Evolutionary conservation across 2,113 vertebrate species (phyloP), one percentile per base, ranked within the genome.

Genomic region (mouse (Mus musculus)): DNA sequence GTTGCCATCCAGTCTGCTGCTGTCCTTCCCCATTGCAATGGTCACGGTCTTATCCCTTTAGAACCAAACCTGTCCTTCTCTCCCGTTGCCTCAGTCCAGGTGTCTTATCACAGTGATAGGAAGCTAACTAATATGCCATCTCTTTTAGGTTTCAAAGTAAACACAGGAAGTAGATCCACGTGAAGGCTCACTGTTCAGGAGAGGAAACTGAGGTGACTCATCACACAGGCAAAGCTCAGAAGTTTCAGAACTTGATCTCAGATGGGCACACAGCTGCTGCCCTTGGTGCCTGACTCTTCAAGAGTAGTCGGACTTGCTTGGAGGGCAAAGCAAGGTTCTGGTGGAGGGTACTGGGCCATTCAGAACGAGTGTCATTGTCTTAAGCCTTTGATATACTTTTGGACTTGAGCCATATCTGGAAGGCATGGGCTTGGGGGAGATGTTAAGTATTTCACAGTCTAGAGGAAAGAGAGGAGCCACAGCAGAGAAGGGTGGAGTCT

Each of bases 91-190:
- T 63, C 16, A 3, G n/a, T 61, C 56, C 16, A 4, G 6, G n/a
- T 9, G 56, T 39, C 61, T 82, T 16, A 5, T 84, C 1, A 14
- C 20, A 84, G 80, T 24, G 9, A 24, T 13, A 84, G 56, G 39
- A 42, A 39, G 36, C 30, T 22, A 54, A 20, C 30, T 54, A 54
- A 61, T 82, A 39, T 39, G 13, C 92, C 54, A 4, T 88, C 39
- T 94, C 36, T 49, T 42, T 72, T 67, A 77, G 72, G 28, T 78
- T 96, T 82, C 59, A 77, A 30, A 94, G 90, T 67, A 71, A 84
- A 77, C n/a, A 7, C 49, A 77, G 54, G 77, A 93, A 78, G 49
- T 33, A 63, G 91, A 73, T 73, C 88, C 52, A 54, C 85, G 46
- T 89, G 52, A 13, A 30, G n/a, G 39, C 67, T 91, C 24, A 20